Percentiles rank a stretch among this genome's conserved stretches.
Evolutionary conservation across 2,113 vertebrate genomes (phyloP).

Genomic region (Variabilichromis moorii): DNA sequence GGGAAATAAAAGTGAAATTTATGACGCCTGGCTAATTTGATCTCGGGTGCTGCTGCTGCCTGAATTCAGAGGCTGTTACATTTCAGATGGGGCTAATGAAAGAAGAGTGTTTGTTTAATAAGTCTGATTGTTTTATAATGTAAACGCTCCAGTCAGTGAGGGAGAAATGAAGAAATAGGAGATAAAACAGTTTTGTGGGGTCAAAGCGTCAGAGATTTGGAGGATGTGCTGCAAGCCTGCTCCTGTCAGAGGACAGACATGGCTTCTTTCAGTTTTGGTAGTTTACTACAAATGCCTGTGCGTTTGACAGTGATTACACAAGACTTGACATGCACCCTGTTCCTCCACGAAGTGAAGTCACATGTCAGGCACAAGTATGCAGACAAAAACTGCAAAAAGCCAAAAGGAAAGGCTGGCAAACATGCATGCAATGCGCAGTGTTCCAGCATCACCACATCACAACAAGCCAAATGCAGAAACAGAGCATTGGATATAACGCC

Average conservation of each 20-base stretch:
- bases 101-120: not conserved
- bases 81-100: not conserved
- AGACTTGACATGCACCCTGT: not conserved
- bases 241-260: not conserved
- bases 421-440: not conserved
- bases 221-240: not conserved
- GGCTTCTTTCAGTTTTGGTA: not conserved
- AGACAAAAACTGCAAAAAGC: not conserved
- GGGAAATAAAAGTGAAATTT: conserved; percentile 31
- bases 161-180: not conserved
- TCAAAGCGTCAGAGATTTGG: not conserved
- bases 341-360: not conserved
- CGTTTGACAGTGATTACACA: not conserved
- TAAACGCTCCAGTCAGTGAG: not conserved
- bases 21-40: conserved; percentile 13
- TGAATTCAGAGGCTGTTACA: not conserved
- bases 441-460: not conserved
- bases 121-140: not conserved
- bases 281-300: not conserved
- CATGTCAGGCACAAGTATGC: not conserved
- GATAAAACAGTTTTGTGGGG: not conserved
- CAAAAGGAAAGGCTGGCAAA: not conserved
- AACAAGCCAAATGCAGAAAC: not conserved
- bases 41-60: conserved; percentile 7
- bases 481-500: not conserved